Base-by-base conservation (phyloP, 2,797 vertebrate species). In the Brachyalestes nurse region DNA sequence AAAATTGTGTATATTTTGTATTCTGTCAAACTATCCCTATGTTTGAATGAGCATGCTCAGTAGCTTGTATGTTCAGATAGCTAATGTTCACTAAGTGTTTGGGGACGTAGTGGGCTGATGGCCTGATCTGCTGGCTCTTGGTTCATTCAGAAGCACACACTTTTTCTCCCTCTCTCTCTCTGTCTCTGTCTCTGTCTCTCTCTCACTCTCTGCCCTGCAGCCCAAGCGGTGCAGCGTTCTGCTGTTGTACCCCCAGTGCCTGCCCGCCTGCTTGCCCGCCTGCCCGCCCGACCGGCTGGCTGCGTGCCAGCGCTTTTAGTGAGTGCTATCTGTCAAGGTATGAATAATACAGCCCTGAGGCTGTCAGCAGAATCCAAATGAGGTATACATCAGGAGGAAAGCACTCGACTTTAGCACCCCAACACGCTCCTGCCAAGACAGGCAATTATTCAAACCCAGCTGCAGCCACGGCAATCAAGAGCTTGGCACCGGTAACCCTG, bases 261-360 rank as follows among this genome's bases (percentile, higher is more conserved):
- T 88, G 89, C 91, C 87, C 93, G 95, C 92, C 93, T 98, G 97
- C 97, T 96, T 91, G 28, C 28, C 28, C 28, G 28, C 28, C 28
- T 3, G 28, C 28, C 28, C 28, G 28, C 45, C 92, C 88, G 89
- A 91, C 87, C 93, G 95, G 92, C 93, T 98, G 97, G 97, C 97
- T 91, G 91, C 86, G 87, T 95, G 97, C 97, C 97, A 98, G 95
- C 92, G 96, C 97, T 97, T 97, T 98, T 95, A 97, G 96, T 95
- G 96, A 96, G 96, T 93, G 94, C 96, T 97, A 97, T 96, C 97
- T 97, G 96, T 97, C 96, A 96, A 95, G 95, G 94, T 95, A 98
- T 98, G 97, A 98, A 98, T 98, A 97, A 99, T 97, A 96, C 96
- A 97, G 95, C 95, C 96, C 95, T 90, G 90, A 94, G 96, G 96